Evolutionary conservation across 2,888 invertebrate genomes (phyloP).

Genomic region (Drosophila recens): DNA sequence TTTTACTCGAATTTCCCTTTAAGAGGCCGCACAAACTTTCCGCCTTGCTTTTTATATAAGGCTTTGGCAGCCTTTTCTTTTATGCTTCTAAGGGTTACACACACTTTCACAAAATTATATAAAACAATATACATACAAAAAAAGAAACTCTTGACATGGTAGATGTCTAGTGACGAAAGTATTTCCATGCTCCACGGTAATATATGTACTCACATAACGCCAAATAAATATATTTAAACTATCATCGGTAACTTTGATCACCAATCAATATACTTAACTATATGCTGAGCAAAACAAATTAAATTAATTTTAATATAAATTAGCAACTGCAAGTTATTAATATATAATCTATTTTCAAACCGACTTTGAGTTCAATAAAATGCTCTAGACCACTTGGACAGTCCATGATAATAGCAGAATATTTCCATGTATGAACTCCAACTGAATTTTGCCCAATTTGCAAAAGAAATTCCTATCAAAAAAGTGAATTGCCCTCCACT

Average conservation of each 20-base stretch:
- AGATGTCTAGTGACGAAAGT: too few species aligned
- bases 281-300: too few species aligned
- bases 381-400: neutral
- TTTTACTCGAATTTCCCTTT: slow-evolving; percentile 20
- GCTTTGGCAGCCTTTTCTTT: slow-evolving; percentile 9
- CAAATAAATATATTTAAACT: too few species aligned
- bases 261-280: too few species aligned
- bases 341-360: too few species aligned
- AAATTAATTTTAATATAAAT: too few species aligned
- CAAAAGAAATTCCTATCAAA: neutral
- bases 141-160: too few species aligned
- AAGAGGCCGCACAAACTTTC: slow-evolving; percentile 19
- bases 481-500: neutral
- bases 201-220: too few species aligned
- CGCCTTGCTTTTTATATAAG: neutral
- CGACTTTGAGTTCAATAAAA: neutral
- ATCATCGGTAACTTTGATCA: too few species aligned
- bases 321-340: too few species aligned
- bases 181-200: too few species aligned
- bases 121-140: too few species aligned
- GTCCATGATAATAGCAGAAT: neutral
- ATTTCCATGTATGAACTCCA: neutral
- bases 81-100: neutral
- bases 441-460: slow-evolving; percentile 7
- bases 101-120: neutral